Evolutionary conservation across 2,888 invertebrate genomes (phyloP).

Genomic region (Drosophila quasianomalipes): DNA sequence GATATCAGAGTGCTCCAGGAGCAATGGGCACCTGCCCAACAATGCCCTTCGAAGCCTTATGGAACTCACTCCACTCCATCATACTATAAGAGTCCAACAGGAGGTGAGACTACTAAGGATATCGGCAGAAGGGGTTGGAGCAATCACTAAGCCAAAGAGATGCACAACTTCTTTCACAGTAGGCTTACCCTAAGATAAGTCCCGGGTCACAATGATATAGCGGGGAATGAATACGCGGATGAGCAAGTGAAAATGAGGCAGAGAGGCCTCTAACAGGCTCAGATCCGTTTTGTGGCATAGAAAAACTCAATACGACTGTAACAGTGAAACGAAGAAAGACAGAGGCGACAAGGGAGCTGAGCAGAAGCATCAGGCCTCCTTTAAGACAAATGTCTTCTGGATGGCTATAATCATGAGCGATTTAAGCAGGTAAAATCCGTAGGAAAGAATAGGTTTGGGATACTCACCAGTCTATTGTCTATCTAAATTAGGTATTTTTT

Average conservation of each 20-base stretch:
- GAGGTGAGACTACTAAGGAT: no score
- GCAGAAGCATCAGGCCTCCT: background rate
- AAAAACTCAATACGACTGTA: background rate
- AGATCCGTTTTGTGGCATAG: background rate
- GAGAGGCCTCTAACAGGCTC: background rate
- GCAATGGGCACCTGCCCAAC: background rate
- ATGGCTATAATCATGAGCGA: background rate
- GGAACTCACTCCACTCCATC: background rate
- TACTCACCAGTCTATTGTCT: background rate
- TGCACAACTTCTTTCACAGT: background rate
- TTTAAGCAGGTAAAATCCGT: background rate
- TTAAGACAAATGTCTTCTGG: background rate
- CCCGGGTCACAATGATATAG: background rate
- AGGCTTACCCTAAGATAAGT: background rate
- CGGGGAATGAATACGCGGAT: no score
- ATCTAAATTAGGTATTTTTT: background rate
- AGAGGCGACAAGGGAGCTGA: background rate
- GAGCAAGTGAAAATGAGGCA: background rate
- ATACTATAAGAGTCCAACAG: no score
- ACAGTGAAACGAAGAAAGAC: background rate
- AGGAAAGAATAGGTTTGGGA: background rate
- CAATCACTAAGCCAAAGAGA: no score
- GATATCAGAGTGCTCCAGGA: background rate
- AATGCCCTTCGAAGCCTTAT: background rate
- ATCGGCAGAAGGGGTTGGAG: no score